Evolutionary conservation across 2,888 invertebrate genomes (phyloP).

Genomic region (Dione vanillae): DNA sequence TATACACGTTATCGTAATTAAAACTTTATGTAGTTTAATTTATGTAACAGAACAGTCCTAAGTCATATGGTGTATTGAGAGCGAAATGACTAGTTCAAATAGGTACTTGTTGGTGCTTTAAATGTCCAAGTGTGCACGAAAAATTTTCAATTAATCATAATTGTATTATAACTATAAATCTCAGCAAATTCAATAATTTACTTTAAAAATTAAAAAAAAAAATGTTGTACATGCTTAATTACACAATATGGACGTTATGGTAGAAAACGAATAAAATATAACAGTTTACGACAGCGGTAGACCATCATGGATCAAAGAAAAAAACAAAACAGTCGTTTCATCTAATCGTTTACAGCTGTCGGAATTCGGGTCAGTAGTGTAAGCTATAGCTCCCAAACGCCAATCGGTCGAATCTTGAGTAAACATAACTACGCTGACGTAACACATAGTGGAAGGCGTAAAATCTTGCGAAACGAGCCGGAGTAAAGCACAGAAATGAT

Average conservation of each 20-base stretch:
- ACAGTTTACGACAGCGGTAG: conserved; percentile 22
- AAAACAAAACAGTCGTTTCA: conserved; percentile 47
- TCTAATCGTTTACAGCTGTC: conserved; percentile 62
- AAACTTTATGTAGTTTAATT: conserved; percentile 2
- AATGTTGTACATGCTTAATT: not conserved
- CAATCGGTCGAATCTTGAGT: conserved; percentile 65
- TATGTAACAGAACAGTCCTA: conserved; percentile 3
- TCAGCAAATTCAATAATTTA: not conserved
- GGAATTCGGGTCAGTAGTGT: conserved; percentile 77
- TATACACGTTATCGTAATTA: not conserved
- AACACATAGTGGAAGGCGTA: conserved; percentile 59
- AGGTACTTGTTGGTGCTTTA: too few species aligned
- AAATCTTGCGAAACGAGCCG: conserved; percentile 69
- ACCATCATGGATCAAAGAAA: conserved; percentile 48
- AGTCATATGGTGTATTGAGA: not conserved
- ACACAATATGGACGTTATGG: conserved; percentile 4
- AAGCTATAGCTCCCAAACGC: conserved; percentile 69
- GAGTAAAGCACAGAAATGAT: conserved; percentile 64
- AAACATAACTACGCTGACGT: conserved; percentile 74
- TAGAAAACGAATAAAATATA: conserved; percentile 28
- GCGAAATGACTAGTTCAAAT: not conserved
- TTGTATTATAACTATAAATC: not conserved
- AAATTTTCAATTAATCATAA: not conserved
- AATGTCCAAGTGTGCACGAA: not conserved
- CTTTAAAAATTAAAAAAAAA: conserved; percentile 3